phyloP scores from a whole-genome alignment of 2,113 vertebrate species.

The Sander vitreus region DNA sequence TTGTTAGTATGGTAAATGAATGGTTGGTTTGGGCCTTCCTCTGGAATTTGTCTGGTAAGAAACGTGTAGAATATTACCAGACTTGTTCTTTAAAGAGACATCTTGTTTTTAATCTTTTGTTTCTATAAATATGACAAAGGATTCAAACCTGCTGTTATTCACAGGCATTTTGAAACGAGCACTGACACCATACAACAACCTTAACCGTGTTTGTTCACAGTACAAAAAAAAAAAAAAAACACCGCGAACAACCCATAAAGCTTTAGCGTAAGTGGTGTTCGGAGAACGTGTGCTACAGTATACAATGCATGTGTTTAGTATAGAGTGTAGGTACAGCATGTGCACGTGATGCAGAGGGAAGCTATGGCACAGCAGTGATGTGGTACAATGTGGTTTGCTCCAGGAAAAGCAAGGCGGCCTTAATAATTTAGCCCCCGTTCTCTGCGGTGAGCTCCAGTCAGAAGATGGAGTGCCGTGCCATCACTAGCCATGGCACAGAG shows the following conservation, averaged over 20 bases:
- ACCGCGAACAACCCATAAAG: not conserved
- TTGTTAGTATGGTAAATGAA: too few relatives aligned
- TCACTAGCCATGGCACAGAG: conserved; percentile 5
- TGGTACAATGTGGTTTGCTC: conserved; percentile 11
- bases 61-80: not conserved
- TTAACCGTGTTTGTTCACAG: not conserved
- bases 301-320: not conserved
- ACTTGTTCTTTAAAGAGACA: not conserved
- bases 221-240: not conserved
- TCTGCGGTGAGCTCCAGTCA: conserved; percentile 35
- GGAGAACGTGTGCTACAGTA: not conserved
- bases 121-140: not conserved
- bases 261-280: not conserved
- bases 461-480: conserved; percentile 26
- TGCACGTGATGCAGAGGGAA: not conserved
- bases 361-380: not conserved
- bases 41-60: too few relatives aligned
- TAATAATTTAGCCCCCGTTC: conserved; percentile 56
- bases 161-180: not conserved
- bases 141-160: not conserved
- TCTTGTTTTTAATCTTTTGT: too few relatives aligned
- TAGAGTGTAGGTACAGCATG: not conserved
- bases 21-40: too few relatives aligned
- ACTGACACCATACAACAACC: not conserved
- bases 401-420: conserved; percentile 17